Evolutionary conservation across 2,797 vertebrate species (phyloP).

Genomic region (Acomys russatus): DNA sequence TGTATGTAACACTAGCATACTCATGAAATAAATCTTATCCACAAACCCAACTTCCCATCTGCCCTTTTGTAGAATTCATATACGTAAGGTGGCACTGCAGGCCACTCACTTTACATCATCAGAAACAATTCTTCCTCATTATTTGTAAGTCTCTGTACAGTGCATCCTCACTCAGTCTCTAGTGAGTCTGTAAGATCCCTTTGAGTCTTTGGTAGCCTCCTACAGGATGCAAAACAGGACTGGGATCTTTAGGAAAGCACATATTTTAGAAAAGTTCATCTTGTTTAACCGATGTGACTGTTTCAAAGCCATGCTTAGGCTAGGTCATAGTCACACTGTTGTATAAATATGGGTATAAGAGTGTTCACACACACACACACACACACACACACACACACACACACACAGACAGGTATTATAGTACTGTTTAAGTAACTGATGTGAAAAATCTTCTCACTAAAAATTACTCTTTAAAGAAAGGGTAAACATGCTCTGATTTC

Average conservation of each 20-base stretch:
- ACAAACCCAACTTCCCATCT: neutral
- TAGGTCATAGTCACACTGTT: neutral
- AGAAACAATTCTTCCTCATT: neutral
- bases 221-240: neutral
- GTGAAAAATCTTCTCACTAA: neutral
- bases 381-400: neutral
- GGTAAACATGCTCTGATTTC: conserved; percentile 1
- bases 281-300: neutral
- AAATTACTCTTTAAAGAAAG: neutral
- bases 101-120: neutral
- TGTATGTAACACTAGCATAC: neutral
- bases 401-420: neutral
- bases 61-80: neutral
- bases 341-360: neutral
- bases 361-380: neutral
- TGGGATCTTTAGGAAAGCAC: neutral
- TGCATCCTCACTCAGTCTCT: neutral
- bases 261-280: neutral
- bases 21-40: neutral
- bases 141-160: neutral
- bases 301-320: neutral
- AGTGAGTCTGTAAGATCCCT: neutral
- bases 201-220: neutral
- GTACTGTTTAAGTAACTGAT: neutral
- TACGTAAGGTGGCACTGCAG: too few species aligned